Base-by-base conservation (phyloP, 2,888 invertebrate genomes). In the Cheilosia grossa region DNA sequence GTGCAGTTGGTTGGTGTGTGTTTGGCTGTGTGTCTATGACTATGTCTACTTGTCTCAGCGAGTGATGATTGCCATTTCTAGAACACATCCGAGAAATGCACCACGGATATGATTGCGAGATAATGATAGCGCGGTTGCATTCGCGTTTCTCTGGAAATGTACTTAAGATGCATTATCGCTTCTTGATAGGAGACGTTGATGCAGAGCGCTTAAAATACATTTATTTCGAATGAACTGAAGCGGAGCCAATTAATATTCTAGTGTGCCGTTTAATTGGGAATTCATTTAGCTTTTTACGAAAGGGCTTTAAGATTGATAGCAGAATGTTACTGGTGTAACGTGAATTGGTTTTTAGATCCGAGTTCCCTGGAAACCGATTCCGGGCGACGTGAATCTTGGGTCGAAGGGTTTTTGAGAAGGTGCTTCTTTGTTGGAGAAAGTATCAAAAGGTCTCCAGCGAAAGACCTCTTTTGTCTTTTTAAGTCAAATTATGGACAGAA, bases 1-100 rank as follows among this genome's bases (percentile, higher is more conserved):
- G 67, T 51, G 80, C 61, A 63, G 47, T 42, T 47, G n/a, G 47
- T 58, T 21, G 21, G 40, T 73, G 19, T 37, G 13, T 37, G 1
- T 37, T 10, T 10, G 33, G 33, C 10, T 33, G 33, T 33, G 27
- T 27, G 30, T 30, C 37, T 37, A 37, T 37, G 37, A 4, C 37
- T 37, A 37, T 37, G 10, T 40, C 44, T 61, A 40, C 51, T 56
- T 64, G 66, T 59, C 63, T 30, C 13, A 19, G 51, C 19, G 72
- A 67, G 63, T 40, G 67, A 72, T 67, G 79, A 73, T 79, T 79
- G 67, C 82, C 73, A 82, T 82, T 82, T 82, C 63, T 79, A 58
- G 79, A 79, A 79, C 82, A 79, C 53, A 66, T 42, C 37, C 37
- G 37, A 70, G 42, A 56, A 54, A 51, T 82, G 54, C 72, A 44